Evolutionary conservation across 2,888 invertebrate species (phyloP), one percentile per base, ranked within the genome.

Genomic region (Drosophila neotestacea): DNA sequence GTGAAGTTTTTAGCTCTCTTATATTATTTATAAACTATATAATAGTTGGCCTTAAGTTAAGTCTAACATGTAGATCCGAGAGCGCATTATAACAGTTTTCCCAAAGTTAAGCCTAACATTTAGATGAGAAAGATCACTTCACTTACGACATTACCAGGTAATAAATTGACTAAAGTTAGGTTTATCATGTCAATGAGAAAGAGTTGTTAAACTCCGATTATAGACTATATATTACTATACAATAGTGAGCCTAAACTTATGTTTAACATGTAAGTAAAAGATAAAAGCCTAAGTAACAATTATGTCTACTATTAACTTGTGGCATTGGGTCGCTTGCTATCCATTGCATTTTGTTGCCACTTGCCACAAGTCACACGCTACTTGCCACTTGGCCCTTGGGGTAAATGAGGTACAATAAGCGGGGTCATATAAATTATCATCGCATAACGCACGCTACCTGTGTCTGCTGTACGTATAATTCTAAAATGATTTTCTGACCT

Each of bases 351-450:
- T 41, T 62, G 51, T 41, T 62, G 32, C 30, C 30, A 55, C 32
- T 32, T 5, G 30, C 30, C 30, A 30, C 30, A 3, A 6, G 30
- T 5, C 7, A 30, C 16, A 27, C 41, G 47, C 50, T 42, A 54
- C 32, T 9, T 39, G 41, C 41, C 11, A 47, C 47, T 10, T 36
- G 41, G 27, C 36, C 30, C 30, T 32, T 52, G 42, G 56, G 52
- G 38, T 22, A 46, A 62, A 32, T 59, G 39, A 39, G 63, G 28
- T 27, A 30, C 58, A 55, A 48, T 60, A 10, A 38, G 42, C 41
- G 51, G 78, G 74, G 39, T 73, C 68, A 67, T 30, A 38, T 44
- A 42, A 72, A 74, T 67, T 73, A 73, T 39, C 39, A 73, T 39
- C 39, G 54, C 48, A 58, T 39, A 48, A 47, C 36, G 28, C 63